A percentile compares a stretch with the other conserved stretches of the same genome.
Conservation (phyloP, 2,888 invertebrate genomes). For the Calephelis perditalis region DNA sequence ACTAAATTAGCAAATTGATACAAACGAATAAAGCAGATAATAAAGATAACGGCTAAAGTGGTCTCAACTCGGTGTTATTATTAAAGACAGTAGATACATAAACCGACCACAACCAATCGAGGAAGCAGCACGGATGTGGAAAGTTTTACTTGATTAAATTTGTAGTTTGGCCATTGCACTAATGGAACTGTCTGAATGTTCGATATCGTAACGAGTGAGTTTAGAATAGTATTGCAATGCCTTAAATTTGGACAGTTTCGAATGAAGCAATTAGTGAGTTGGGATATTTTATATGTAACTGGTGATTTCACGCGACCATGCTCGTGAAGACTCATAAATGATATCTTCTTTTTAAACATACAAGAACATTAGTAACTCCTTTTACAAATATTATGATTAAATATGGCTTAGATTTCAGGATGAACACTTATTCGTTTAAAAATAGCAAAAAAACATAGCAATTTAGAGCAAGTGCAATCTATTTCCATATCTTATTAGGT, state of each 20-base stretch:
- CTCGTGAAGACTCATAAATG: background rate
- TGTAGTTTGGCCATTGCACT: conserved; percentile 44
- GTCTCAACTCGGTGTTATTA: conserved; percentile 2
- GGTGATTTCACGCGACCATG: conserved; percentile 22
- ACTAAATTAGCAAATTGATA: too few species aligned
- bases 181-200: conserved; percentile 35
- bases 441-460: too few species aligned
- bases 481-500: too few species aligned
- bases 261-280: conserved; percentile 36
- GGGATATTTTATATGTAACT: conserved; percentile 5
- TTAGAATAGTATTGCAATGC: conserved; percentile 19
- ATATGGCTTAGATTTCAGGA: too few species aligned
- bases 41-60: background rate
- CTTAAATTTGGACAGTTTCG: conserved; percentile 28
- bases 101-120: conserved; percentile 49
- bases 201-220: conserved; percentile 28
- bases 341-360: too few species aligned
- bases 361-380: too few species aligned
- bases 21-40: too few species aligned
- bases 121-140: conserved; percentile 45
- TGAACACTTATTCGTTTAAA: too few species aligned
- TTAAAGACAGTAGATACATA: conserved; percentile 23
- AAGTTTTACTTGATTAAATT: conserved; percentile 64
- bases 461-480: too few species aligned
- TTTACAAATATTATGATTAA: too few species aligned